These are phyloP conservation scores for Rhinolophus sinicus DNA, from an alignment of 2,113 vertebrate genomes.

Conservation along the genomic window DNA sequence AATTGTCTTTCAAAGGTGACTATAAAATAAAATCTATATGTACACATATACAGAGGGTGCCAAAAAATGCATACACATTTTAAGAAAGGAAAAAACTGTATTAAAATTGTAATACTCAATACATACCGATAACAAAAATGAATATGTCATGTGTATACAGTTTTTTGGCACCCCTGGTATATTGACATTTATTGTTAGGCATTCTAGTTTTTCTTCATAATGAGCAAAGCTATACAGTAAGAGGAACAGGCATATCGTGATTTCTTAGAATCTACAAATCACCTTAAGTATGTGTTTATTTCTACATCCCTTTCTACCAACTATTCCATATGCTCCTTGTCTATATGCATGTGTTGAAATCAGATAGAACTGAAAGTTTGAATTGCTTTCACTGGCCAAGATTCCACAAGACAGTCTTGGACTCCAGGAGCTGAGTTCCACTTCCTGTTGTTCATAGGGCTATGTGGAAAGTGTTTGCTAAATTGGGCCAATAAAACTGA, in stretches of 20 bases:
- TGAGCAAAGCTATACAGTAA: not conserved
- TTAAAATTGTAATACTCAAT: too few species aligned
- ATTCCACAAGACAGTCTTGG: not conserved
- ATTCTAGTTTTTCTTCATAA: not conserved
- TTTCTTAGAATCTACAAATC: not conserved
- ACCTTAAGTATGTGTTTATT: not conserved
- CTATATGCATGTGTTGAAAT: not conserved
- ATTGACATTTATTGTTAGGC: not conserved
- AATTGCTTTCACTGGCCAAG: not conserved
- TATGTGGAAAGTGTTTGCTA: not conserved
- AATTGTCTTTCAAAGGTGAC: not conserved
- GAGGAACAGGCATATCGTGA: not conserved
- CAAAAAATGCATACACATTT: too few species aligned
- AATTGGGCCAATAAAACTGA: slow-evolving; percentile 45
- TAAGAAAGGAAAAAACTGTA: too few species aligned
- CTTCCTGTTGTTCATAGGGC: not conserved
- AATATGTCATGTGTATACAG: too few species aligned
- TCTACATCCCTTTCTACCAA: not conserved
- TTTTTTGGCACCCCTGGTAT: too few species aligned
- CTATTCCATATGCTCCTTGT: not conserved
- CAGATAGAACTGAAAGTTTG: not conserved
- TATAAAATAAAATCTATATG: not conserved
- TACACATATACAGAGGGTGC: not conserved
- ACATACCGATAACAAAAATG: too few species aligned
- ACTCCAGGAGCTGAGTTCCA: not conserved